Conservation (phyloP, 64 coral and sea anemone genomes). For the Acropora tenuis region DNA sequence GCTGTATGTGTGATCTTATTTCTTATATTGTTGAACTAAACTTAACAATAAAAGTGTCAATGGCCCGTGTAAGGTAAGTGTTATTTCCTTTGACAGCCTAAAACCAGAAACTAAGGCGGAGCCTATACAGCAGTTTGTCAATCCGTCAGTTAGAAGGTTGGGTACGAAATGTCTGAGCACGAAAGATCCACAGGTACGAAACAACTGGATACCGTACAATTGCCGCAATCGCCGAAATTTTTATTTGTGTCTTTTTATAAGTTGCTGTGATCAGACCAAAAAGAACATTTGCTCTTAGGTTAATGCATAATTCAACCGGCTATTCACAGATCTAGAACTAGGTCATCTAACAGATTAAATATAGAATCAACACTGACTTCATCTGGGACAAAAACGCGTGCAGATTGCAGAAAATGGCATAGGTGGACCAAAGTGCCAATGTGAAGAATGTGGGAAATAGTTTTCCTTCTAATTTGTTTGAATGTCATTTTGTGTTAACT, state of each 20-base stretch:
- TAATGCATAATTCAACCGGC: neutral
- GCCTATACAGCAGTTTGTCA: too few relatives aligned
- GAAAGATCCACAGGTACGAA: too few relatives aligned
- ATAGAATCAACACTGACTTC: neutral
- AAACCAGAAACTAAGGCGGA: too few relatives aligned
- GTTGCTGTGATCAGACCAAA: neutral
- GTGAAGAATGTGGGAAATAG: neutral
- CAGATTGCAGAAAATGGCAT: constrained; percentile 15
- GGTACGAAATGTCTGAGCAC: too few relatives aligned
- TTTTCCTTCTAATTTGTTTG: neutral
- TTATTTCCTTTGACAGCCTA: too few relatives aligned
- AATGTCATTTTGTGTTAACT: too few relatives aligned
- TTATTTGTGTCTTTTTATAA: neutral
- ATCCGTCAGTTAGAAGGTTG: too few relatives aligned
- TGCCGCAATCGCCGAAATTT: neutral
- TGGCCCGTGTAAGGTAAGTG: too few relatives aligned
- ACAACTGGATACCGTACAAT: neutral
- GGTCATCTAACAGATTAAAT: neutral
- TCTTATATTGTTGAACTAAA: too few relatives aligned
- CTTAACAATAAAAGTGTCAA: too few relatives aligned
- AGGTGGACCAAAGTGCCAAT: neutral
- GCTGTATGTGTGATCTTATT: too few relatives aligned
- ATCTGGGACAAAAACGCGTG: neutral
- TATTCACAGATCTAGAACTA: neutral
- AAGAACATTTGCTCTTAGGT: neutral